These are phyloP conservation scores for Gracilinanus agilis DNA, from an alignment of 2,113 vertebrate species.

Conservation along the genomic window DNA sequence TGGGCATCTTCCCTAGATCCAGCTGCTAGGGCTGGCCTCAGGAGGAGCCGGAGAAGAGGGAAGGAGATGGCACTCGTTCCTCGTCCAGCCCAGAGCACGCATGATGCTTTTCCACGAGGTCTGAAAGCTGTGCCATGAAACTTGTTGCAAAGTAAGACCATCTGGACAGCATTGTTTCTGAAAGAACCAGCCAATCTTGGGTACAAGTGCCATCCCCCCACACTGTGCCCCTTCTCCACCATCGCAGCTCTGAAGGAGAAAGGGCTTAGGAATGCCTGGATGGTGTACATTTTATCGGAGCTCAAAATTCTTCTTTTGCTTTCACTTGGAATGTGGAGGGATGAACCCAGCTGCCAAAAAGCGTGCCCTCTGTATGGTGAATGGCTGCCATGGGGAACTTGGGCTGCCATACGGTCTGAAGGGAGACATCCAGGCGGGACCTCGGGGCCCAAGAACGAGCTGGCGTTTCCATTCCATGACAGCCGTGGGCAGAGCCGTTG, in stretches of 20 bases:
- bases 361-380: conserved; percentile 78
- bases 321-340: conserved; percentile 65
- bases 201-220: conserved; percentile 72
- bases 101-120: conserved; percentile 43
- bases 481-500: background rate
- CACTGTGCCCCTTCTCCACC: conserved; percentile 74
- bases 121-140: conserved; percentile 71
- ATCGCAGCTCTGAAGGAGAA: conserved; percentile 64
- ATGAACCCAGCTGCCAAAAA: conserved; percentile 79
- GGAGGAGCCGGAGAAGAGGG: conserved; percentile 1
- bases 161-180: conserved; percentile 65
- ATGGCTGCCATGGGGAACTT: conserved; percentile 73
- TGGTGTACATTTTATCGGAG: background rate
- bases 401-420: conserved; percentile 72
- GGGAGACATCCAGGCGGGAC: conserved; percentile 79
- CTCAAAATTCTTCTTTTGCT: conserved; percentile 73
- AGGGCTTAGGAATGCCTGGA: background rate
- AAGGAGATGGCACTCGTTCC: conserved; percentile 20
- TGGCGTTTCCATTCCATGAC: background rate
- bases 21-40: too few relatives aligned
- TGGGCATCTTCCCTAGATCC: background rate
- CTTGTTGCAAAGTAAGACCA: conserved; percentile 78
- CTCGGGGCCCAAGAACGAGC: conserved; percentile 43
- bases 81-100: conserved; percentile 15
- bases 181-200: conserved; percentile 26